Percentiles rank a stretch among this genome's conserved stretches.
phyloP scores from a whole-genome alignment of 2,113 vertebrate species.

The Vanacampus margaritifer region DNA sequence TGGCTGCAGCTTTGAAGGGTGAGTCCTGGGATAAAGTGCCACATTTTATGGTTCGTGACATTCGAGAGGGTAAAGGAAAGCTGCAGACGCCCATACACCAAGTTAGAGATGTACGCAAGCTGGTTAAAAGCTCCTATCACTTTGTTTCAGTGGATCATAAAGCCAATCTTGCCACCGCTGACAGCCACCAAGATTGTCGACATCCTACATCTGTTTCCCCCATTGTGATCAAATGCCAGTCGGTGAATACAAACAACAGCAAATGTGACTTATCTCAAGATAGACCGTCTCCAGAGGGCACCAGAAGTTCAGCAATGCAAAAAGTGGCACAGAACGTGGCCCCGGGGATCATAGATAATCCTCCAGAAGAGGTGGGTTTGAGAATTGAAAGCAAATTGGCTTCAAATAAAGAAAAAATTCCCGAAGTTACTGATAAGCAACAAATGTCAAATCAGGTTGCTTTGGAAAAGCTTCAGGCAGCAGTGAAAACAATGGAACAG shows the following conservation, averaged over 20 bases:
- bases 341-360: constrained; percentile 60
- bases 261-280: constrained; percentile 51
- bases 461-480: constrained; percentile 88
- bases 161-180: constrained; percentile 58
- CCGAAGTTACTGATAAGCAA: constrained; percentile 70
- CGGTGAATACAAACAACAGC: constrained; percentile 76
- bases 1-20: constrained; percentile 63
- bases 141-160: constrained; percentile 81
- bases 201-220: constrained; percentile 75
- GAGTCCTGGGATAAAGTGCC: constrained; percentile 85
- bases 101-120: constrained; percentile 90
- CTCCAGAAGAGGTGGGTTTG: constrained; percentile 59
- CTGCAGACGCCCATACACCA: constrained; percentile 86
- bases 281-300: constrained; percentile 69
- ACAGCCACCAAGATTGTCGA: constrained; percentile 66
- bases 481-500: constrained; percentile 94
- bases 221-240: constrained; percentile 91
- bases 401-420: constrained; percentile 67
- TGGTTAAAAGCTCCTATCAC: constrained; percentile 88
- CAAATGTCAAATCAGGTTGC: constrained; percentile 68
- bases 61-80: constrained; percentile 83
- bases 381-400: constrained; percentile 73
- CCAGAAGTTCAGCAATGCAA: constrained; percentile 61
- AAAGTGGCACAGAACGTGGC: constrained; percentile 70
- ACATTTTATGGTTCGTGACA: constrained; percentile 88